Evolutionary conservation across 2,797 vertebrate genomes (phyloP).

Genomic region (Chanos chanos): DNA sequence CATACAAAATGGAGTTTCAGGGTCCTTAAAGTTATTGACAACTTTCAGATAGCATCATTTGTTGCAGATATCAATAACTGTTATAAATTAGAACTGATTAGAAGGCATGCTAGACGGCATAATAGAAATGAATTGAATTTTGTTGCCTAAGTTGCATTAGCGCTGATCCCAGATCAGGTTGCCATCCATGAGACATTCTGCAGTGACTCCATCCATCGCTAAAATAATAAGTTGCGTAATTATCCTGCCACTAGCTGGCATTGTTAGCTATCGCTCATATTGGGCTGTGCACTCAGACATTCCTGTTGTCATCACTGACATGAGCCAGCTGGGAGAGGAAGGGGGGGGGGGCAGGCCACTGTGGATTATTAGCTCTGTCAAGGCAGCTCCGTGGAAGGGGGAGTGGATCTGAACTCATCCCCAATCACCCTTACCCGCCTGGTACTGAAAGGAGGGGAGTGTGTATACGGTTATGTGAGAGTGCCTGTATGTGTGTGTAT

Average conservation of each 20-base stretch:
- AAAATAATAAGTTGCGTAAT: constrained; percentile 44
- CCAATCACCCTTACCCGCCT: constrained; percentile 70
- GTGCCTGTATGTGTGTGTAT: neutral
- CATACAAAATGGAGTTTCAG: no score
- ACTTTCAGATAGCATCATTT: no score
- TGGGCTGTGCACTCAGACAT: constrained; percentile 58
- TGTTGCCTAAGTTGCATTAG: constrained; percentile 7
- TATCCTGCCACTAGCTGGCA: constrained; percentile 40
- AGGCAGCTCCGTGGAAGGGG: constrained; percentile 45
- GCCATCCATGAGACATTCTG: neutral
- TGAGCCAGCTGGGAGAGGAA: constrained; percentile 79
- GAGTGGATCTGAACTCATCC: constrained; percentile 58
- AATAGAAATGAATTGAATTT: no score
- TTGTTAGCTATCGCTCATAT: constrained; percentile 37
- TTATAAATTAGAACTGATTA: no score
- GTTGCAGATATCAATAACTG: no score
- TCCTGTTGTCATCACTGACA: constrained; percentile 78
- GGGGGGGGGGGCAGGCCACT: constrained; percentile 21
- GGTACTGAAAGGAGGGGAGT: constrained; percentile 58
- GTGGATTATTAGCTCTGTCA: constrained; percentile 38
- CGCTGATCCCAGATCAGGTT: neutral
- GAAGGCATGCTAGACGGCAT: no score
- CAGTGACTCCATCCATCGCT: constrained; percentile 4
- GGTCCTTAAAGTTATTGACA: no score
- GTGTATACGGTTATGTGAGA: constrained; percentile 1